phyloP scores from a whole-genome alignment of 2,888 invertebrate species.

The Argyresthia albistria region DNA sequence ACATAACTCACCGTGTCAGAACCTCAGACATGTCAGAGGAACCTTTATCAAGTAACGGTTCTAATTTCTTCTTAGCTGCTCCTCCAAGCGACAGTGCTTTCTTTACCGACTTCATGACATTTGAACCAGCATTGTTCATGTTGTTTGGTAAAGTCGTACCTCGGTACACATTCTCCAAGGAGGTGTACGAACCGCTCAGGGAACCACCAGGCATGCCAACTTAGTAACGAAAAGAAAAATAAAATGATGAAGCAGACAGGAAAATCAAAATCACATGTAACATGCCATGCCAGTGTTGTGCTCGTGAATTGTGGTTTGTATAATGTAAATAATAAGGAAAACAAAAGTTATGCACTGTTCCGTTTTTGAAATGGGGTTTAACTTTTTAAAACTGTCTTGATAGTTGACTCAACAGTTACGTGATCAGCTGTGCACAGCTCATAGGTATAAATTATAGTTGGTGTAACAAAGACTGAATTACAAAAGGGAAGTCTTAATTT shows the following conservation, averaged over 20 bases:
- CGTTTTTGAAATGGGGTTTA: not conserved
- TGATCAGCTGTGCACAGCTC: slow-evolving; percentile 2
- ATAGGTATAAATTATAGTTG: not conserved
- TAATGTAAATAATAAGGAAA: not conserved
- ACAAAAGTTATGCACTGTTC: not conserved
- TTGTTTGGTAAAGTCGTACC: slow-evolving; percentile 72
- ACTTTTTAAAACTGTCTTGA: not conserved
- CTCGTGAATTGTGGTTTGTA: not conserved
- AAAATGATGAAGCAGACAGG: slow-evolving; percentile 21
- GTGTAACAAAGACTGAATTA: not conserved
- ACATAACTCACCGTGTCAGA: slow-evolving; percentile 27
- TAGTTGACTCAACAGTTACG: not conserved
- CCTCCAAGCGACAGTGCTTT: slow-evolving; percentile 70
- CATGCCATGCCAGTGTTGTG: slow-evolving; percentile 3
- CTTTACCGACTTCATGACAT: slow-evolving; percentile 73
- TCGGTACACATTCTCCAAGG: slow-evolving; percentile 76
- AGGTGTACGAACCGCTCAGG: slow-evolving; percentile 76
- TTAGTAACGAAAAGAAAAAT: slow-evolving; percentile 33
- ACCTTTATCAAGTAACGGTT: slow-evolving; percentile 24
- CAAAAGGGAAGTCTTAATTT: not conserved
- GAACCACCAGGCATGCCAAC: slow-evolving; percentile 75
- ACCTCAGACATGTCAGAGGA: slow-evolving; percentile 18
- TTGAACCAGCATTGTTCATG: slow-evolving; percentile 51
- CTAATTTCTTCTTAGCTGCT: slow-evolving; percentile 37
- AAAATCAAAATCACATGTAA: slow-evolving; percentile 9